phyloP scores from a whole-genome alignment of 2,888 invertebrate genomes.

The Tribolium freemani region DNA sequence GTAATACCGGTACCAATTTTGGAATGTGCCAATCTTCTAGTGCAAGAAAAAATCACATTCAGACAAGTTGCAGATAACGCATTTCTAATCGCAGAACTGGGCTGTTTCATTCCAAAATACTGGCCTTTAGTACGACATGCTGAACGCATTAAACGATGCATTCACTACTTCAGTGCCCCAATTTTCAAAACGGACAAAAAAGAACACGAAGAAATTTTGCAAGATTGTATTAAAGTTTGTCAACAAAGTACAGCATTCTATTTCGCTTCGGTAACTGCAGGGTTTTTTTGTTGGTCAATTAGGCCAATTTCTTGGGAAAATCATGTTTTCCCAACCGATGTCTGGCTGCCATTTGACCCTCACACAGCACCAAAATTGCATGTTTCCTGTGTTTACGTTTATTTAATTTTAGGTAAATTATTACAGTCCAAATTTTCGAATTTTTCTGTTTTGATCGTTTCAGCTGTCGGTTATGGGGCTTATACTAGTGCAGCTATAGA shows the following conservation, averaged over 20 bases:
- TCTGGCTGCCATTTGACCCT: slow-evolving; percentile 15
- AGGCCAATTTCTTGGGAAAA: neutral
- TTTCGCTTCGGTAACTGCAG: neutral
- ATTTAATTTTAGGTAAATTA: slow-evolving; percentile 2
- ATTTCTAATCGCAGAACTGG: neutral
- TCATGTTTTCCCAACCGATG: neutral
- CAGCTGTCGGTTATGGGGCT: neutral
- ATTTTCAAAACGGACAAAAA: neutral
- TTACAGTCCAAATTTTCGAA: no score
- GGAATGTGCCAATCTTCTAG: neutral
- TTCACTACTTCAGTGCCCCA: neutral
- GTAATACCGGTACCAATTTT: slow-evolving; percentile 2
- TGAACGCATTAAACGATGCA: slow-evolving; percentile 4
- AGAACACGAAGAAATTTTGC: neutral
- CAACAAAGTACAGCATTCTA: neutral
- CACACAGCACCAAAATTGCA: neutral
- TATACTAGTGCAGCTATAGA: slow-evolving; percentile 2
- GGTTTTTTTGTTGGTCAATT: neutral
- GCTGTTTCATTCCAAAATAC: slow-evolving; percentile 8
- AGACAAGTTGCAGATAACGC: slow-evolving; percentile 5
- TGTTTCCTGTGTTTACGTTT: neutral
- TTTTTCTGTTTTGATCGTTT: no score
- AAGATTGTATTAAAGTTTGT: slow-evolving; percentile 5
- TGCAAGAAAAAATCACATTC: neutral
- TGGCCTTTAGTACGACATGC: slow-evolving; percentile 1